phyloP scores from a whole-genome alignment of 92 coral and sea anemone species.

The Heteractis magnifica region DNA sequence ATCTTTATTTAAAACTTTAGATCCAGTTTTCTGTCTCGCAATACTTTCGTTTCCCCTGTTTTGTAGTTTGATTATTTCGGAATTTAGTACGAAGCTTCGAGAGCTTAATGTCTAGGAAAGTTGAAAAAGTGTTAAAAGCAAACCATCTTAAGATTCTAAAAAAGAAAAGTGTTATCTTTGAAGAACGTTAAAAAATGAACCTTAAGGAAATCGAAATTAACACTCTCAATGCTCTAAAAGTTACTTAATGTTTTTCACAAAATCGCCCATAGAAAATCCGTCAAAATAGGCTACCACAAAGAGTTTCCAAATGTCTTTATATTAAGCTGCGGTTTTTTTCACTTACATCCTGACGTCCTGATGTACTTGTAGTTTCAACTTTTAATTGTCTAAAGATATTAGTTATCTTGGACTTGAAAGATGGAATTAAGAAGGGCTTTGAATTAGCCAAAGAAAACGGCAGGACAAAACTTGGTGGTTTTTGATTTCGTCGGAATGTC shows the following conservation, averaged over 20 bases:
- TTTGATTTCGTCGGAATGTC: not conserved
- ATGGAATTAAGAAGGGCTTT: not conserved
- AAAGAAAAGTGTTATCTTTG: not conserved
- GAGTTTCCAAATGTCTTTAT: not conserved
- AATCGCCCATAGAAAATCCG: not conserved
- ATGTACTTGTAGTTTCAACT: slow-evolving; percentile 1
- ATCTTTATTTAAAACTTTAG: not conserved
- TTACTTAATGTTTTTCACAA: slow-evolving; percentile 23
- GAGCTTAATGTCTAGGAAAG: no score
- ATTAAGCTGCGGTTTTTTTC: slow-evolving; percentile 17
- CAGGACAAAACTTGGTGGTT: not conserved
- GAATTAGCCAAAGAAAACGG: not conserved
- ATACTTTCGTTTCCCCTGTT: no score
- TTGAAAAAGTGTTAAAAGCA: not conserved
- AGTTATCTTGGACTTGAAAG: not conserved
- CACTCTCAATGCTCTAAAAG: slow-evolving; percentile 34
- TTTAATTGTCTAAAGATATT: slow-evolving; percentile 16
- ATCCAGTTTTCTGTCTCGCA: not conserved
- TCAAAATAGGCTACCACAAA: slow-evolving; percentile 18
- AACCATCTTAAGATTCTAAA: not conserved
- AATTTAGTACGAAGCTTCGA: no score
- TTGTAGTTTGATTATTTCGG: no score
- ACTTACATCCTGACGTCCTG: slow-evolving; percentile 20
- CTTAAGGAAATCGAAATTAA: not conserved
- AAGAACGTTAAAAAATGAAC: no score